These are phyloP conservation scores for Gouania willdenowi DNA, from an alignment of 2,797 vertebrate species.

Conservation along the genomic window DNA sequence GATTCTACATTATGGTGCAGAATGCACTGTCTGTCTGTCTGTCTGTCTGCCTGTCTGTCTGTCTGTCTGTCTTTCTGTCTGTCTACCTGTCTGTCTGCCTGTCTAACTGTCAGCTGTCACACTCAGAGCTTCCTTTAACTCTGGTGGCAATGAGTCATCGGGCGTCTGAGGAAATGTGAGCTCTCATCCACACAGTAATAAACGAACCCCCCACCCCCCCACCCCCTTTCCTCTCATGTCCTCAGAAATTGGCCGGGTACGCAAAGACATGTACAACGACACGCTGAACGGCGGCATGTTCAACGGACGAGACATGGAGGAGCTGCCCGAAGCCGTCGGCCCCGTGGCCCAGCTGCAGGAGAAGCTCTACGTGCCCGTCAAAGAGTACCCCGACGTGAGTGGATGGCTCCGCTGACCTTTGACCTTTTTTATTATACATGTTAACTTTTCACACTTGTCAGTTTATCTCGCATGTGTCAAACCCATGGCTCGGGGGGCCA, in stretches of 20 bases:
- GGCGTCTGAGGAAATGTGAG: constrained; percentile 39
- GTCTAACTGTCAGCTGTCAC: constrained; percentile 11
- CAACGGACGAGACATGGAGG: constrained; percentile 89
- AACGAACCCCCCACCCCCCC: background rate
- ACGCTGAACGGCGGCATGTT: constrained; percentile 89
- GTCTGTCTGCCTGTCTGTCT: constrained; percentile 4
- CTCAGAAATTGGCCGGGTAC: constrained; percentile 97
- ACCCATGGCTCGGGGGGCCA: no score
- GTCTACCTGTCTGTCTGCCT: constrained; percentile 5
- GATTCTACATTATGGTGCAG: constrained; percentile 50
- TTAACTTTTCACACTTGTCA: constrained; percentile 34
- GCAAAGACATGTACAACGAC: constrained; percentile 99
- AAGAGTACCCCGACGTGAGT: constrained; percentile 98
- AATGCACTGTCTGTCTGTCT: constrained; percentile 24
- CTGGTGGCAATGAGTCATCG: constrained; percentile 48
- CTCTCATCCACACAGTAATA: constrained; percentile 2
- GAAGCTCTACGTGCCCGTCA: constrained; percentile 98
- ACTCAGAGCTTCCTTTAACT: constrained; percentile 34
- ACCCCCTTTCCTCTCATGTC: background rate
- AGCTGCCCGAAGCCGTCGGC: constrained; percentile 92
- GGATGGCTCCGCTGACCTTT: constrained; percentile 29
- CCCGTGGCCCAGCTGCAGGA: constrained; percentile 97
- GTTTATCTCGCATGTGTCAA: no score
- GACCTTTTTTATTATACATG: constrained; percentile 54
- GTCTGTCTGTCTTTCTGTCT: background rate